Evolutionary conservation across 2,797 vertebrate genomes (phyloP), one percentile per base, ranked within the genome.

Genomic region (Mionectes olivaceus): DNA sequence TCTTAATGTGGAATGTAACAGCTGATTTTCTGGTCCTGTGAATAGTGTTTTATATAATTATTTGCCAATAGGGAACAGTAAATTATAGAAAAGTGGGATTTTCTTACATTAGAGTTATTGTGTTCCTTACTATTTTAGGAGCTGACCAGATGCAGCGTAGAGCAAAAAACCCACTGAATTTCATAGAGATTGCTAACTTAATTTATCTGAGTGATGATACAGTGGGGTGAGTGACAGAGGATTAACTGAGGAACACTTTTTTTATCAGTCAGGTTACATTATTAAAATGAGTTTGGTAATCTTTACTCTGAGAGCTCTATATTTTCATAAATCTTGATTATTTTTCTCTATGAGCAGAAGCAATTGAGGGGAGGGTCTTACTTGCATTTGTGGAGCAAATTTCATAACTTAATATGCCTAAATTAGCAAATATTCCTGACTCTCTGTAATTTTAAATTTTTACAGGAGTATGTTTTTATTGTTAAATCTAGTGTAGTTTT

Each of bases 161-260:
- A 88, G 52, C 49, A 76, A 79, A 87, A 74, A 21, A 5, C 39
- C 4, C 23, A 47, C 52, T 84, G 65, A 93, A 93, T 95, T 81
- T 73, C 68, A 76, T 43, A 78, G 49, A 70, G 53, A 76, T 86
- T 81, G 85, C 43, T 88, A 81, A 75, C 69, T 76, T 91, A 91
- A 94, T 96, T 94, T 94, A 73, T 79, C 30, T 90, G 93, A 95
- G 70, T 73, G 88, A 90, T 91, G 83, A 78, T 83, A 43, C 32
- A 57, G 52, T 68, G 28, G 46, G 10, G 3, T 69, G 68, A 77
- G 32, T 90, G 76, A 70, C 46, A 76, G 69, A 85, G 75, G 94
- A 94, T 96, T 95, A 96, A 75, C 32, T 21, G 44, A 30, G 47
- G 21, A 95, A 56, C 43, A 6, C 32, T 83, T 74, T 80, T 79